Base-by-base conservation (phyloP, 2,797 vertebrate genomes). In the Sebastes kiyomatsui region DNA sequence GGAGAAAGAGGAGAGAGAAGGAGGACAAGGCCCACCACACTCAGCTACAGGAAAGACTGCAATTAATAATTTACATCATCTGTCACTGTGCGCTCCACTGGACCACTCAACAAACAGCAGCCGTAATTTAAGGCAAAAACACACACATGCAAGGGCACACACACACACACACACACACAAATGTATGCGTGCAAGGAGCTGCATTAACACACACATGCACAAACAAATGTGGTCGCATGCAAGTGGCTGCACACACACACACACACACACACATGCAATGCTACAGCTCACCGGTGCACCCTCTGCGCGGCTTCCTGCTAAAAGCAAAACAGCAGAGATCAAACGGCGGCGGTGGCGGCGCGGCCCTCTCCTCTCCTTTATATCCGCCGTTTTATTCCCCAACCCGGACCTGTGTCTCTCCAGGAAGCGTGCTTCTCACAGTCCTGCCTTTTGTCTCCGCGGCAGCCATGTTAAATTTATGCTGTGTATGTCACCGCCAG, bases 51-150 rank as follows among this genome's bases (percentile, higher is more conserved):
- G 93, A 96, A 93, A 96, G 92, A 91, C 93, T 83, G 93, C 93
- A 87, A 96, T 96, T 93, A 96, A 96, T 96, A 96, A 96, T 96
- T 96, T 90, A 96, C 93, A 93, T 95, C 94, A 95, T 95, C 95
- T 96, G 95, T 96, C 96, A 96, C 93, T 94, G 94, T 88, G 88
- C 93, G 95, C 95, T 96, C 95, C 95, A 95, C 82, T 95, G 95
- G 93, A 95, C 95, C 94, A 92, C 94, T 96, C 95, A 95, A 93
- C 95, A 96, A 96, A 96, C 95, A 95, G 95, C 94, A 80, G 66
- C 92, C 87, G 90, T 94, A 95, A 96, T 96, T 95, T 95, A 94
- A 95, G 93, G 93, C 89, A 93, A 90, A 93, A 94, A 94, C 90
- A 90, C 85, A 92, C 66, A 35, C 72, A 82, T 49, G 61, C 71